These are phyloP conservation scores for Tanytarsus gracilentus DNA, from an alignment of 2,888 invertebrate species.

Conservation along the genomic window DNA sequence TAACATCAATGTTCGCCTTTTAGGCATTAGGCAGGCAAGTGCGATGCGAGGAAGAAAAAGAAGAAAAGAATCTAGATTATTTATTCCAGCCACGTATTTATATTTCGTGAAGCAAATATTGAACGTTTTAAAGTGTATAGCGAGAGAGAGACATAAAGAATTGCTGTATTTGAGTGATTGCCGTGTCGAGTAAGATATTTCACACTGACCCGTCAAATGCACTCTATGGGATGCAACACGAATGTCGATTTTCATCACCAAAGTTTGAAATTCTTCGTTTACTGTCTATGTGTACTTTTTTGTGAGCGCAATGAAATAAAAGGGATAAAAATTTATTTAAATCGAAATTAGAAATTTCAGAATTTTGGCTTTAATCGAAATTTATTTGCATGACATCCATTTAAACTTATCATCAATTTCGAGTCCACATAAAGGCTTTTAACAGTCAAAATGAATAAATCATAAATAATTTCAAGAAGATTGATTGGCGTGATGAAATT, in stretches of 20 bases:
- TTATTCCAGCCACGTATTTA: slow-evolving; percentile 9
- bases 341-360: too few relatives aligned
- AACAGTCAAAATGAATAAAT: slow-evolving; percentile 20
- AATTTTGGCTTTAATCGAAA: too few relatives aligned
- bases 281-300: too few relatives aligned
- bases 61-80: slow-evolving; percentile 15
- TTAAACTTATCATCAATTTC: too few relatives aligned
- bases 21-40: neutral
- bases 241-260: neutral
- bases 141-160: neutral
- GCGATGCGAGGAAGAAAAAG: neutral
- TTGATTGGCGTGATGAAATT: slow-evolving; percentile 27
- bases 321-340: neutral
- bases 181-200: slow-evolving; percentile 20
- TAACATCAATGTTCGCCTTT: neutral
- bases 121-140: too few relatives aligned
- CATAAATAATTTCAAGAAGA: slow-evolving; percentile 14
- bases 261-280: neutral
- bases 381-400: neutral
- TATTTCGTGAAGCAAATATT: slow-evolving; percentile 19
- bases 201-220: slow-evolving; percentile 29
- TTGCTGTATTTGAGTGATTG: neutral
- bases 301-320: too few relatives aligned
- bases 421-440: neutral
- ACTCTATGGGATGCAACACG: neutral